Conservation (phyloP, 2,113 vertebrate species). For the Collichthys lucidus region DNA sequence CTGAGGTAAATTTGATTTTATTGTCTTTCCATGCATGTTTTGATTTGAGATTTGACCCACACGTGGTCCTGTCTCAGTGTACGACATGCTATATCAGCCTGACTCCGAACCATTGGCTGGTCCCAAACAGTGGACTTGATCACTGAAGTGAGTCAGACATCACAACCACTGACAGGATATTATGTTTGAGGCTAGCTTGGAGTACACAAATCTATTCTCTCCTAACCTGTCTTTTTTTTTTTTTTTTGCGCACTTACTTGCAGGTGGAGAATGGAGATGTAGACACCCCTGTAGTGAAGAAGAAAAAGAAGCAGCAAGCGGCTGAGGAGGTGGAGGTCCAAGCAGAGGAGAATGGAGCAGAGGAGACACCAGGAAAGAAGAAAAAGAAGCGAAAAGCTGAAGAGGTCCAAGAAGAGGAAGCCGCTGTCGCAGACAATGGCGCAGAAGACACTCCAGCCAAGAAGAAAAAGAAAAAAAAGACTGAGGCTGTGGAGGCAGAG, state of each 20-base stretch:
- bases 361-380: slow-evolving; percentile 82
- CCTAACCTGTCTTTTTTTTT: no score
- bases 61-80: slow-evolving; percentile 76
- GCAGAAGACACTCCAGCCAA: slow-evolving; percentile 77
- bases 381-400: slow-evolving; percentile 81
- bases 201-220: neutral
- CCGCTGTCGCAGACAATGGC: neutral
- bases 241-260: no score
- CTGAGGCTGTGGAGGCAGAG: slow-evolving; percentile 24
- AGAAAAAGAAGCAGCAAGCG: slow-evolving; percentile 83
- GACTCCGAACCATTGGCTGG: slow-evolving; percentile 85
- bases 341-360: slow-evolving; percentile 54
- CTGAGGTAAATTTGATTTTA: slow-evolving; percentile 54
- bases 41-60: slow-evolving; percentile 74
- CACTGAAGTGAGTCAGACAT: slow-evolving; percentile 86
- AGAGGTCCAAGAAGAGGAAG: slow-evolving; percentile 12
- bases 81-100: slow-evolving; percentile 78
- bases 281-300: neutral
- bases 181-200: neutral
- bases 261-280: slow-evolving; percentile 65
- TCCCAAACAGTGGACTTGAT: slow-evolving; percentile 73
- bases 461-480: slow-evolving; percentile 84
- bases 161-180: no score
- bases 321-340: slow-evolving; percentile 50
- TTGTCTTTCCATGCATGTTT: slow-evolving; percentile 60